Evolutionary conservation across 2,113 vertebrate species (phyloP).

Genomic region (Muntiacus reevesi): DNA sequence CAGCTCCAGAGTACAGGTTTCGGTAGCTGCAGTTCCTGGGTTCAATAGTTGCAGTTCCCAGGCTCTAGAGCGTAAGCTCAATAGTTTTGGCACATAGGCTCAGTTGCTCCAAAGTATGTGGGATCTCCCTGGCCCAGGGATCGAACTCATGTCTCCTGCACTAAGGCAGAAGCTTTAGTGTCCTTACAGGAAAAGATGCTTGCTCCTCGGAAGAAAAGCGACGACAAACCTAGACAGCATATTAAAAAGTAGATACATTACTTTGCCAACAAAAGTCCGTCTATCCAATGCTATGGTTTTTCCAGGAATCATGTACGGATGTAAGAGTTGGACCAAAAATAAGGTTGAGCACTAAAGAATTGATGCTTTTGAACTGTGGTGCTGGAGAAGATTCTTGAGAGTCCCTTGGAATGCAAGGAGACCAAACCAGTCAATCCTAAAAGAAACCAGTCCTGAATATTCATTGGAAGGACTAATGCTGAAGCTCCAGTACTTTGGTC

Average conservation of each 20-base stretch:
- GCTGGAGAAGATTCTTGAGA: not conserved
- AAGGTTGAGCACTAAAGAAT: not conserved
- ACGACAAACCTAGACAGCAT: not conserved
- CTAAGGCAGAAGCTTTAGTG: not conserved
- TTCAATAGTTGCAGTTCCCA: not conserved
- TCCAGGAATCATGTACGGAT: not conserved
- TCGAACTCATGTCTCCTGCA: not conserved
- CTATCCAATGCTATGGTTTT: not conserved
- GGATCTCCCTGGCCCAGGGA: not conserved
- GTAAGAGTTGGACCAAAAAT: not conserved
- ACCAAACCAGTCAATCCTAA: not conserved
- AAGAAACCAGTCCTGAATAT: not conserved
- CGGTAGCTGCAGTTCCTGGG: rapidly evolving
- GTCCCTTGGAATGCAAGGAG: not conserved
- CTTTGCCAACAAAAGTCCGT: not conserved
- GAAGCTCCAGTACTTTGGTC: not conserved
- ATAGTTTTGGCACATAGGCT: not conserved
- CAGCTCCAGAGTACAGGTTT: not conserved
- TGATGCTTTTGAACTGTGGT: not conserved
- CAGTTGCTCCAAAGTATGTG: not conserved
- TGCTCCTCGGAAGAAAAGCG: not conserved
- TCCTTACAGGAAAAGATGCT: not conserved
- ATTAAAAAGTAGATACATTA: not conserved
- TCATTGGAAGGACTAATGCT: not conserved
- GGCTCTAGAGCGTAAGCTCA: not conserved